Conservation (phyloP, 2,113 vertebrate species). For the Athene cunicularia region DNA sequence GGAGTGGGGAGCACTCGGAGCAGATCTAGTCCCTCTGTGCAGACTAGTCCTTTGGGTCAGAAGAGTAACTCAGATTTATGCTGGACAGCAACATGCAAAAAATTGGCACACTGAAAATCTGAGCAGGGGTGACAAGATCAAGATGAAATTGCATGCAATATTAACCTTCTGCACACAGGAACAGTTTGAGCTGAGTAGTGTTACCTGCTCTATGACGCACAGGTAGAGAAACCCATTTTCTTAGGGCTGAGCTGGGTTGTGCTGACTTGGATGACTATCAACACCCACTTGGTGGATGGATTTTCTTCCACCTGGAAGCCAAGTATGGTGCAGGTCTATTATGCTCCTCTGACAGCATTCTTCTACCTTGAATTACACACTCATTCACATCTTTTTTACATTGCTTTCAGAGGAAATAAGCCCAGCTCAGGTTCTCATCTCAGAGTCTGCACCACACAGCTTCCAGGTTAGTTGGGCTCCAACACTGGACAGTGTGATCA, state of each 20-base stretch:
- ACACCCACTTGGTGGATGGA: neutral
- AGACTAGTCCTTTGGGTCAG: neutral
- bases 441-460: constrained; percentile 79
- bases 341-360: neutral
- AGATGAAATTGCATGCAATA: neutral
- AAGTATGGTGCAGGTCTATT: rapidly evolving
- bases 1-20: rapidly evolving
- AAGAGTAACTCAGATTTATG: neutral
- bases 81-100: neutral
- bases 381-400: rapidly evolving
- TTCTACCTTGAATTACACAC: neutral
- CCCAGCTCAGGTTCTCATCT: constrained; percentile 81
- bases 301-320: neutral
- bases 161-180: neutral
- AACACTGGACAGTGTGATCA: constrained; percentile 59
- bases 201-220: neutral
- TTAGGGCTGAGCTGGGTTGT: neutral
- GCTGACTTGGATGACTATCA: neutral
- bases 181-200: neutral
- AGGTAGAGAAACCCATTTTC: neutral
- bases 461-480: constrained; percentile 91
- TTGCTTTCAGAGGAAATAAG: constrained; percentile 72
- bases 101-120: neutral
- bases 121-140: neutral
- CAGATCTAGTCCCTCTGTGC: neutral